Evolutionary conservation across 2,797 vertebrate genomes (phyloP).

Genomic region (Myotis daubentonii): DNA sequence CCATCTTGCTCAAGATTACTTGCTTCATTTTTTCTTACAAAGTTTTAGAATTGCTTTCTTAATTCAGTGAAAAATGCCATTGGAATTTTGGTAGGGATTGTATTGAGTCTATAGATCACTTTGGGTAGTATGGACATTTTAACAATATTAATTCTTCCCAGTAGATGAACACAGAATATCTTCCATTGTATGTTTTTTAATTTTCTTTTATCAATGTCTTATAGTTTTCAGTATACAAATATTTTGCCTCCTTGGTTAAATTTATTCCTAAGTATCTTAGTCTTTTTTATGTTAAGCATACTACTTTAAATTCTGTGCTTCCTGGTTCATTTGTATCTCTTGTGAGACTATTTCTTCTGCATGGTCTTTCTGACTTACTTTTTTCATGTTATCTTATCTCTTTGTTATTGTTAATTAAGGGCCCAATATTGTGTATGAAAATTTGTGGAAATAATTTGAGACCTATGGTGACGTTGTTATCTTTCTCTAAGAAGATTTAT

Average conservation of each 20-base stretch:
- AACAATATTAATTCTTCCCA: background rate
- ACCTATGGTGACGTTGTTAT: background rate
- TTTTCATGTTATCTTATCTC: constrained; percentile 10
- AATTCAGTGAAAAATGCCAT: background rate
- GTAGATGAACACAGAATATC: background rate
- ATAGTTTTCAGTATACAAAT: background rate
- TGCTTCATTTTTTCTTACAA: background rate
- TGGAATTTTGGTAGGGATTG: background rate
- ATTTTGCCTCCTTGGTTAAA: constrained; percentile 4
- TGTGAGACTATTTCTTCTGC: constrained; percentile 21
- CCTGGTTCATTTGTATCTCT: background rate
- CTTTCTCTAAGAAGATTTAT: constrained; percentile 27
- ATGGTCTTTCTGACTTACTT: constrained; percentile 21
- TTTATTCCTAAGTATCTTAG: background rate
- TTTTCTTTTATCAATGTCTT: background rate
- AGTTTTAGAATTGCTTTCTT: constrained; percentile 11
- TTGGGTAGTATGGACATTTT: background rate
- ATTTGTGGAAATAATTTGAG: constrained; percentile 45
- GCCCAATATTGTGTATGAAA: background rate
- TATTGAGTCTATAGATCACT: background rate
- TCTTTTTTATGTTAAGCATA: constrained; percentile 33
- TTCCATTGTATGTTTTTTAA: background rate
- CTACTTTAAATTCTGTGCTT: constrained; percentile 48
- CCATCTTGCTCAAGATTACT: background rate
- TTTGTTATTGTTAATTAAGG: constrained; percentile 58